Conservation (phyloP, 2,113 vertebrate species). For the Scomber colias region DNA sequence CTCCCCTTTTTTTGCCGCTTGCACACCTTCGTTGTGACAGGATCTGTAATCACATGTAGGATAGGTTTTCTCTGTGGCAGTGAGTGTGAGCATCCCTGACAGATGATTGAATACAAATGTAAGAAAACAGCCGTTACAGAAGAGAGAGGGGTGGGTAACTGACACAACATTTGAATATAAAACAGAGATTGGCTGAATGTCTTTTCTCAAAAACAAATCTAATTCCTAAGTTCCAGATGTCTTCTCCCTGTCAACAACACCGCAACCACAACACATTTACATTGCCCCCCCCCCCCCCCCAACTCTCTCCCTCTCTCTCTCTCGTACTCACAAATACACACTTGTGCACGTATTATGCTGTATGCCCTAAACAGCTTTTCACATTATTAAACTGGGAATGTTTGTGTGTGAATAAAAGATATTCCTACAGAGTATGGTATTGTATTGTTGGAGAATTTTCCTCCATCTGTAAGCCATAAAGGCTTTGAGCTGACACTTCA, state of each 20-base stretch:
- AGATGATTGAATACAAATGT: conserved; percentile 61
- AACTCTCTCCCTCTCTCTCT: neutral
- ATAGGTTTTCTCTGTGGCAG: conserved; percentile 20
- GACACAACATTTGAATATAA: conserved; percentile 61
- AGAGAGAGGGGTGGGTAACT: conserved; percentile 1
- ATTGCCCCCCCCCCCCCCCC: no score
- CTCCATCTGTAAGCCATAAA: conserved; percentile 66
- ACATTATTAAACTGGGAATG: conserved; percentile 53
- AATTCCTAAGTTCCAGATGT: conserved; percentile 60
- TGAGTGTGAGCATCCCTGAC: conserved; percentile 36
- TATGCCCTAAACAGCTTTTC: conserved; percentile 36
- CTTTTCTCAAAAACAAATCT: conserved; percentile 59
- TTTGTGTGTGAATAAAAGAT: conserved; percentile 52
- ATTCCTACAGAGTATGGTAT: conserved; percentile 46
- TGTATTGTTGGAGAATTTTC: conserved; percentile 49
- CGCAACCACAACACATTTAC: conserved; percentile 8
- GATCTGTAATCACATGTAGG: conserved; percentile 34
- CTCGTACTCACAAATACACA: conserved; percentile 10
- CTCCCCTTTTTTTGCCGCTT: neutral
- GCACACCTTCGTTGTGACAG: conserved; percentile 10
- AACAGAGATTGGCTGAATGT: conserved; percentile 53
- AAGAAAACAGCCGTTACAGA: conserved; percentile 35
- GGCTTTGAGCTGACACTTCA: conserved; percentile 56
- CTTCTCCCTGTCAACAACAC: conserved; percentile 41
- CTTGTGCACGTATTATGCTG: conserved; percentile 6